Percentiles rank a stretch among this genome's conserved stretches.
phyloP scores from a whole-genome alignment of 2,797 vertebrate species.

The Meda fulgida region DNA sequence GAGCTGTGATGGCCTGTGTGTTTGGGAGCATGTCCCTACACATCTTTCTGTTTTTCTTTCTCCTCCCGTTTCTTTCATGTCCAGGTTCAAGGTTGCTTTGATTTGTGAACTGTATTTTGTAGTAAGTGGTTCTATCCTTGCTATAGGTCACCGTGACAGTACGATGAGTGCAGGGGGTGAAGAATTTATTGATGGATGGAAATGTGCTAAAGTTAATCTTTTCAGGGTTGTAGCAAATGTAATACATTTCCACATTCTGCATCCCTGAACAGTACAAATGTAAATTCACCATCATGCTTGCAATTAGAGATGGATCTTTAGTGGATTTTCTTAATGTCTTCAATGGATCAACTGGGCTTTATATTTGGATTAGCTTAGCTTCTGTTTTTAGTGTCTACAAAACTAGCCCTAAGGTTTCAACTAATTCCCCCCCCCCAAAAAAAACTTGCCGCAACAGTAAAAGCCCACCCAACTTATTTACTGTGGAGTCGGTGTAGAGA shows the following conservation, averaged over 20 bases:
- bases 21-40: conserved; percentile 14
- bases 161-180: not conserved
- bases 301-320: conserved; percentile 14
- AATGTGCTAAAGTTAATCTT: not conserved
- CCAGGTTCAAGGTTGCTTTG: conserved; percentile 21
- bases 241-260: not conserved
- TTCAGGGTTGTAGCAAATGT: not conserved
- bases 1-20: conserved; percentile 17
- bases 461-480: not conserved
- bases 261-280: conserved; percentile 2
- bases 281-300: conserved; percentile 16
- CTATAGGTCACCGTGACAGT: conserved; percentile 10
- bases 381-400: not conserved
- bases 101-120: conserved; percentile 41
- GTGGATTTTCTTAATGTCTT: conserved; percentile 9
- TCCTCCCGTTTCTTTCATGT: conserved; percentile 49
- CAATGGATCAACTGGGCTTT: conserved; percentile 19
- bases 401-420: not conserved
- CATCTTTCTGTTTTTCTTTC: conserved; percentile 51
- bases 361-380: conserved; percentile 20
- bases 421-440: not conserved
- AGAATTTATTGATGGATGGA: not conserved
- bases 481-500: not conserved
- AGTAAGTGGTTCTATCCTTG: conserved; percentile 16
- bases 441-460: not conserved